phyloP scores from a whole-genome alignment of 2,888 invertebrate genomes.

The Mellilla xanthometata region DNA sequence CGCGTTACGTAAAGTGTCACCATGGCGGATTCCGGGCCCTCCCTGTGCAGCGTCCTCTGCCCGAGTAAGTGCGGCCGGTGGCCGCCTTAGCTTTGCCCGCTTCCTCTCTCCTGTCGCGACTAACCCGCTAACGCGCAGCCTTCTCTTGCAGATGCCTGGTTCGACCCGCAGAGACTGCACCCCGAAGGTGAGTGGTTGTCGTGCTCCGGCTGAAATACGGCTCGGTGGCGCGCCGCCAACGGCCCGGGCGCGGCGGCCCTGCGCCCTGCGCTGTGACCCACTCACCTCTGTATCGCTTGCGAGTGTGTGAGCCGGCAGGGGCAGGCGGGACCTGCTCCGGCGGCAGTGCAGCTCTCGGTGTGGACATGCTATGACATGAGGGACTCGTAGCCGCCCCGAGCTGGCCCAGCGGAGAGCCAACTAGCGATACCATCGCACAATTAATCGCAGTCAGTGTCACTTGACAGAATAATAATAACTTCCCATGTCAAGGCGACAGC shows the following conservation, averaged over 20 bases:
- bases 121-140: constrained; percentile 81
- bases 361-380: neutral
- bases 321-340: neutral
- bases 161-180: constrained; percentile 95
- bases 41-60: constrained; percentile 76
- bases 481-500: constrained; percentile 49
- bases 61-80: constrained; percentile 64
- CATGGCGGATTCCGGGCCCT: constrained; percentile 75
- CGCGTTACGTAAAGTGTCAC: constrained; percentile 76
- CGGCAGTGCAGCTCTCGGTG: constrained; percentile 2
- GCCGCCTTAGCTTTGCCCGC: constrained; percentile 59
- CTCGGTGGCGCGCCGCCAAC: constrained; percentile 57
- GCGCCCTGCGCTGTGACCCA: constrained; percentile 46
- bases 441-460: constrained; percentile 28
- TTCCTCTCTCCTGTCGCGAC: constrained; percentile 72
- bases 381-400: neutral
- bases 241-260: constrained; percentile 40
- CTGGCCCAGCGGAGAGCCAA: constrained; percentile 28
- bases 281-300: constrained; percentile 20
- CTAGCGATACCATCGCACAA: constrained; percentile 30
- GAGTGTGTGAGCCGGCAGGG: constrained; percentile 5
- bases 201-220: constrained; percentile 51
- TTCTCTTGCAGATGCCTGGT: constrained; percentile 95
- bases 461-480: constrained; percentile 56
- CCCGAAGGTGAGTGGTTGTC: constrained; percentile 90